Evolutionary conservation across 1,140 invertebrate species (phyloP).

Genomic region (Drosophila auraria): DNA sequence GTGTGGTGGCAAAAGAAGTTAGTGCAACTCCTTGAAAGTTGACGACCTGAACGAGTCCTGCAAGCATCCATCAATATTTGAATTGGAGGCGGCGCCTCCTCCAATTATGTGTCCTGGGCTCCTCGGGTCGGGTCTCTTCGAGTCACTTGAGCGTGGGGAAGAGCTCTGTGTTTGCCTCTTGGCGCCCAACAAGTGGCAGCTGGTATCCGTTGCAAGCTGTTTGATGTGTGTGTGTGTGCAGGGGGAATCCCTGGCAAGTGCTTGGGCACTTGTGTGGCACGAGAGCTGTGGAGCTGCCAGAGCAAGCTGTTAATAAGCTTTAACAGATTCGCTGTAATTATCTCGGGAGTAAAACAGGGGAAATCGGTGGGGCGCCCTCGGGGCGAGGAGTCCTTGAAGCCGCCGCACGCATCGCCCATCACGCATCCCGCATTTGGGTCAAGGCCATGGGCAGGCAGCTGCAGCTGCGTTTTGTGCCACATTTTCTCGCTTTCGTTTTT

Average conservation of each 20-base stretch:
- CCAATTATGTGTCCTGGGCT: constrained; percentile 32
- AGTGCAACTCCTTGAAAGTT: constrained; percentile 40
- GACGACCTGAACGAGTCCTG: constrained; percentile 21
- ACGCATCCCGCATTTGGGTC: constrained; percentile 63
- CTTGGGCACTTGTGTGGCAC: too few relatives aligned
- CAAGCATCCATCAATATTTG: constrained; percentile 47
- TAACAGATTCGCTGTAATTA: constrained; percentile 75
- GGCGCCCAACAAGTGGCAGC: constrained; percentile 41
- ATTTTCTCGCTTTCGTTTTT: background rate
- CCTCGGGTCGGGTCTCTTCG: background rate
- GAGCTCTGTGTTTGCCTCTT: constrained; percentile 38
- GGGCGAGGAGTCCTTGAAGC: constrained; percentile 10
- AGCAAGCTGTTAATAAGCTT: constrained; percentile 55
- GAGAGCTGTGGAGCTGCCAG: too few relatives aligned
- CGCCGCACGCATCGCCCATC: constrained; percentile 1
- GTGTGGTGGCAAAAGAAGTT: constrained; percentile 12
- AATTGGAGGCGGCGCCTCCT: background rate
- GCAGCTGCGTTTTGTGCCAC: constrained; percentile 39
- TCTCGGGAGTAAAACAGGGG: constrained; percentile 50
- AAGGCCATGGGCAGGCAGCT: constrained; percentile 41
- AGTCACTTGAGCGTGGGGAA: background rate
- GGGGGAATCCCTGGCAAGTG: background rate
- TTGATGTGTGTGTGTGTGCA: background rate
- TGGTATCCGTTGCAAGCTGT: constrained; percentile 27
- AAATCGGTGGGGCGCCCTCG: constrained; percentile 25